Evolutionary conservation across 2,797 vertebrate genomes (phyloP).

Genomic region (Carapus acus): DNA sequence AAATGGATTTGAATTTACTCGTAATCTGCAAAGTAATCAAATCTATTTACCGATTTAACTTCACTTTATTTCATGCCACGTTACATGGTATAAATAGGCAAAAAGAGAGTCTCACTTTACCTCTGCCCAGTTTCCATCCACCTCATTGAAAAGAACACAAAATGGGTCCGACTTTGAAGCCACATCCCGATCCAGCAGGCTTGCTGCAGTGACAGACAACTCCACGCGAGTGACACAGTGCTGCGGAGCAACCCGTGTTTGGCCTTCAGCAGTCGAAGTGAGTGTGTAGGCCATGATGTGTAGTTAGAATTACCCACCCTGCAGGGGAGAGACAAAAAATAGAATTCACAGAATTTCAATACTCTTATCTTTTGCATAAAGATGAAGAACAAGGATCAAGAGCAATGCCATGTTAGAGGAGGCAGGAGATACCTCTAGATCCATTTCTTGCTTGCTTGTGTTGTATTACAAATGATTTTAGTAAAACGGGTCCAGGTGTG

Average conservation of each 20-base stretch:
- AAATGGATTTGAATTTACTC: constrained; percentile 8
- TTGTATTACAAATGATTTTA: too few relatives aligned
- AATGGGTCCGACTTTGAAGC: constrained; percentile 98
- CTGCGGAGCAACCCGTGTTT: constrained; percentile 72
- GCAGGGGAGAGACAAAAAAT: constrained; percentile 20
- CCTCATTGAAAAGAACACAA: constrained; percentile 93
- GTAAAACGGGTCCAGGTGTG: too few relatives aligned
- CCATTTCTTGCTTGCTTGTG: too few relatives aligned
- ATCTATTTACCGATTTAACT: constrained; percentile 7
- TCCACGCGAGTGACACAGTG: constrained; percentile 91
- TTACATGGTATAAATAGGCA: too few relatives aligned
- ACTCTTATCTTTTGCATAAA: too few relatives aligned
- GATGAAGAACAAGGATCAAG: too few relatives aligned
- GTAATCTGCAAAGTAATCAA: constrained; percentile 6
- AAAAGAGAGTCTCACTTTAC: constrained; percentile 41
- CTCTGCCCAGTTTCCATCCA: constrained; percentile 90
- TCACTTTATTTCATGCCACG: background rate
- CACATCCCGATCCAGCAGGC: constrained; percentile 91
- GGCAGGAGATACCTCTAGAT: too few relatives aligned
- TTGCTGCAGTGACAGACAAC: constrained; percentile 84
- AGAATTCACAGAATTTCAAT: background rate
- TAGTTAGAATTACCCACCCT: constrained; percentile 65
- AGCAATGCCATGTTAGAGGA: too few relatives aligned
- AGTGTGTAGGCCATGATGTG: constrained; percentile 84
- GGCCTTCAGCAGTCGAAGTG: constrained; percentile 52